Evolutionary conservation across 2,888 invertebrate species (phyloP), one percentile per base, ranked within the genome.

Genomic region (Neria commutata): DNA sequence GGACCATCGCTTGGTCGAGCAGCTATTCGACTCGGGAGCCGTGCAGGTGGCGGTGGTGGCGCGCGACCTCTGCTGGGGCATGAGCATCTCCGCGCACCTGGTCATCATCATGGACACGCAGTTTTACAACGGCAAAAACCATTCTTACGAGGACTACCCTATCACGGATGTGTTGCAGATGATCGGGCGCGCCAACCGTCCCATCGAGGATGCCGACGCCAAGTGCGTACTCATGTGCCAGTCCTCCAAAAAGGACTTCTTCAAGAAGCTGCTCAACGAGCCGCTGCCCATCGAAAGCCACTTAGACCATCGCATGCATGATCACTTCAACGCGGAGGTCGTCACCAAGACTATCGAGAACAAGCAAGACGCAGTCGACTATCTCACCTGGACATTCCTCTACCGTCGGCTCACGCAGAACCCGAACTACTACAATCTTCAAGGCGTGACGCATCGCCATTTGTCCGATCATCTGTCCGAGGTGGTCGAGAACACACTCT

Each of bases 331-430:
- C 83, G 99, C 99, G 0, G 99, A 99, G 84, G 97, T 99, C 56
- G 98, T 99, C 0, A 99, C 99, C 0, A 98, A 98, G 83, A 99
- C 98, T 0, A 96, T 99, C 70, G 99, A 99, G 84, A 99, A 99
- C 84, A 99, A 99, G 77, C 99, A 99, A 80, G 99, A 99, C 77
- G 98, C 98, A 0, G 98, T 99, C 0, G 99, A 99, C 85, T 99
- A 99, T 76, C 85, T 99, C 19, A 99, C 99, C 0, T 99, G 99
- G 99, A 99, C 98, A 0, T 96, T 99, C 85, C 84, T 99, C 11
- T 99, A 99, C 80, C 85, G 98, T 2, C 85, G 99, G 49, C 87
- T 99, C 72, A 98, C 99, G 1, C 98, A 98, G 84, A 99, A 99
- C 84, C 99, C 99, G 0, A 99, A 99, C 83, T 99, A 99, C 78